A percentile compares a stretch with the other conserved stretches of the same genome.
These are phyloP conservation scores for Troides aeacus DNA, from an alignment of 2,888 invertebrate genomes.

Conservation along the genomic window DNA sequence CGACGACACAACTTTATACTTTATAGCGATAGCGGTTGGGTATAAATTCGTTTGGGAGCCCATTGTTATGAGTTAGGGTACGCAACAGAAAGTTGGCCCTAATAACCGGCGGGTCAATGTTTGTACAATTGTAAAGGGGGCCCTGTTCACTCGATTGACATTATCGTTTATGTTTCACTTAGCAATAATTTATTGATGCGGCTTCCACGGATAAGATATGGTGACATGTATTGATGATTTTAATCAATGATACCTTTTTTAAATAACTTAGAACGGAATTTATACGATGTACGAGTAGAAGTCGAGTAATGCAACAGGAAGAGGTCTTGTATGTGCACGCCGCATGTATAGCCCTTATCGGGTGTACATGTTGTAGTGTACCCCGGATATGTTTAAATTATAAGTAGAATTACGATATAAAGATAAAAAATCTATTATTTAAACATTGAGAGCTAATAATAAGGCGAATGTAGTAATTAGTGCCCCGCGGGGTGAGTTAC, in stretches of 20 bases:
- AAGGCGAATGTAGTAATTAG: too few species aligned
- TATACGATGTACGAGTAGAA: too few species aligned
- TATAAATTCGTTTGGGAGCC: slow-evolving; percentile 12
- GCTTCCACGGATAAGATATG: slow-evolving; percentile 47
- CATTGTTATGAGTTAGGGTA: slow-evolving; percentile 32
- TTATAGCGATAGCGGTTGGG: slow-evolving; percentile 35
- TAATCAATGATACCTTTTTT: slow-evolving; percentile 25
- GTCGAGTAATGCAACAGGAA: too few species aligned
- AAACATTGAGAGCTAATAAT: too few species aligned
- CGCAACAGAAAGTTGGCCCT: slow-evolving; percentile 48
- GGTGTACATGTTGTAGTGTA: too few species aligned
- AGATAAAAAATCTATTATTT: too few species aligned
- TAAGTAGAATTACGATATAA: too few species aligned
- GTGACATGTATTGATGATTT: slow-evolving; percentile 46
- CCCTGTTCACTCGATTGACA: slow-evolving; percentile 65
- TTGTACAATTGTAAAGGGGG: slow-evolving; percentile 65
- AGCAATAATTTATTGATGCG: slow-evolving; percentile 67
- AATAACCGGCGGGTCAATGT: slow-evolving; percentile 65
- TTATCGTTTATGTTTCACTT: slow-evolving; percentile 75
- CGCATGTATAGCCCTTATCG: too few species aligned
- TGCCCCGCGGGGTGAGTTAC: background rate
- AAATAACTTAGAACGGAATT: background rate
- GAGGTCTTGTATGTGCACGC: too few species aligned
- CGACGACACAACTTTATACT: slow-evolving; percentile 27
- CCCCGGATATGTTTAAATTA: too few species aligned